Percentiles rank a stretch among this genome's conserved stretches.
These are phyloP conservation scores for Lobophora halterata DNA, from an alignment of 2,888 invertebrate species.

Conservation along the genomic window DNA sequence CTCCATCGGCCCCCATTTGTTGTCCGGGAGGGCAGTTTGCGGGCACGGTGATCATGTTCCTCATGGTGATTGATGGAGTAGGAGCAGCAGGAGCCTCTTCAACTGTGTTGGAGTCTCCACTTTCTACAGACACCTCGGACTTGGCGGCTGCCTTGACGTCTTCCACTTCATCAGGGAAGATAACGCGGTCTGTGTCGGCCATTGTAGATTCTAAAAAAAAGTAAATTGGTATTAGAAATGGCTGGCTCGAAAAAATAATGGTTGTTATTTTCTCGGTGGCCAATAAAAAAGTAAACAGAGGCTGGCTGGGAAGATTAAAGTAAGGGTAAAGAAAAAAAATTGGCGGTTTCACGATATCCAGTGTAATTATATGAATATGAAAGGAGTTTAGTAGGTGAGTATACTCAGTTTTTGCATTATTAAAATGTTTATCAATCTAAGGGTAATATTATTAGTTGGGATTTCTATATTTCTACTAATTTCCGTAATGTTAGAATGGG, in stretches of 20 bases:
- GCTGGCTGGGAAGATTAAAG: too few relatives aligned
- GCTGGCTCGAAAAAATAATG: not conserved
- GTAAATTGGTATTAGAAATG: not conserved
- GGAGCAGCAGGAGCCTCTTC: conserved; percentile 37
- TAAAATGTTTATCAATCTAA: too few relatives aligned
- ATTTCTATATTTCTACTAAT: too few relatives aligned
- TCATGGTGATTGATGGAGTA: conserved; percentile 27
- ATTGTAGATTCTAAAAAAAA: conserved; percentile 42
- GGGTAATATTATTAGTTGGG: too few relatives aligned
- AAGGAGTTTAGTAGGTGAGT: too few relatives aligned
- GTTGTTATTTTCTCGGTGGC: not conserved
- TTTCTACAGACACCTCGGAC: conserved; percentile 33
- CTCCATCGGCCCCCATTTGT: conserved; percentile 48
- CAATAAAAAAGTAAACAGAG: conserved; percentile 1
- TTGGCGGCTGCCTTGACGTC: conserved; percentile 40
- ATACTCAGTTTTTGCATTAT: too few relatives aligned
- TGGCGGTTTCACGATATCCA: too few relatives aligned
- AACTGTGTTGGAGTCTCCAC: conserved; percentile 46
- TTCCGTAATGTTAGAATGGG: too few relatives aligned
- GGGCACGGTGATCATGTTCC: conserved; percentile 58
- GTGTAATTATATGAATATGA: too few relatives aligned
- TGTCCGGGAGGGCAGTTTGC: conserved; percentile 48
- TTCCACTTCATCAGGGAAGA: conserved; percentile 61
- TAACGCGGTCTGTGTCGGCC: conserved; percentile 57
- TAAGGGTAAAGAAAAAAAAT: too few relatives aligned